Conservation (phyloP, 2,113 vertebrate species). For the Hypanus sabinus region DNA sequence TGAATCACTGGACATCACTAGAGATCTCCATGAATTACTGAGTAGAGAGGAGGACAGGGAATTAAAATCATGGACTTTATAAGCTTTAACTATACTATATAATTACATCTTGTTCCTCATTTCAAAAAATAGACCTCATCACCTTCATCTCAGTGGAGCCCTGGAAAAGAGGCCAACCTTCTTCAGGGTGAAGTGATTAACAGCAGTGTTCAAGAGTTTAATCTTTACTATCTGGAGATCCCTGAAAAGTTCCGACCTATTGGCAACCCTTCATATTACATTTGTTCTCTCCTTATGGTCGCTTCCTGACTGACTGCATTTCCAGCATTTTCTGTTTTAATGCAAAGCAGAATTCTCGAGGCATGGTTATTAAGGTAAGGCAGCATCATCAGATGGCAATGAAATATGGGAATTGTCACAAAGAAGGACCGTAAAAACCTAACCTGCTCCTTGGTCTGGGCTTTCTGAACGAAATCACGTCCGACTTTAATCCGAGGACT, state of each 20-base stretch:
- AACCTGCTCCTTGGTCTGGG: slow-evolving; percentile 96
- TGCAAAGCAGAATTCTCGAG: neutral
- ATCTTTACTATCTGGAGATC: neutral
- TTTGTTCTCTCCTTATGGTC: neutral
- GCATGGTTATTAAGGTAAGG: neutral
- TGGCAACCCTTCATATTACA: neutral
- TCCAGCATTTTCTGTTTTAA: neutral
- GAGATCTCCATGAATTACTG: no score
- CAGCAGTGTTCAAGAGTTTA: neutral
- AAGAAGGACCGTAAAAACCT: neutral
- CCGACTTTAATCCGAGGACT: slow-evolving; percentile 92
- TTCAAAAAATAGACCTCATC: no score
- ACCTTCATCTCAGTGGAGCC: no score
- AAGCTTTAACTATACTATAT: no score
- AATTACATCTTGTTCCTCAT: no score
- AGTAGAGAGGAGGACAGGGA: no score
- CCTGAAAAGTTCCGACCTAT: neutral
- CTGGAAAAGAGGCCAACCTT: no score
- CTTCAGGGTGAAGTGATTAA: neutral
- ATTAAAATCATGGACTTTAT: no score
- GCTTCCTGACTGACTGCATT: no score
- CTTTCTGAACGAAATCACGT: slow-evolving; percentile 88
- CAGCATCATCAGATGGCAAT: neutral
- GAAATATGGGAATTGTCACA: neutral
- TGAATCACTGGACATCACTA: no score